Base-by-base conservation (phyloP, 2,797 vertebrate species). In the Aulostomus chinensis region DNA sequence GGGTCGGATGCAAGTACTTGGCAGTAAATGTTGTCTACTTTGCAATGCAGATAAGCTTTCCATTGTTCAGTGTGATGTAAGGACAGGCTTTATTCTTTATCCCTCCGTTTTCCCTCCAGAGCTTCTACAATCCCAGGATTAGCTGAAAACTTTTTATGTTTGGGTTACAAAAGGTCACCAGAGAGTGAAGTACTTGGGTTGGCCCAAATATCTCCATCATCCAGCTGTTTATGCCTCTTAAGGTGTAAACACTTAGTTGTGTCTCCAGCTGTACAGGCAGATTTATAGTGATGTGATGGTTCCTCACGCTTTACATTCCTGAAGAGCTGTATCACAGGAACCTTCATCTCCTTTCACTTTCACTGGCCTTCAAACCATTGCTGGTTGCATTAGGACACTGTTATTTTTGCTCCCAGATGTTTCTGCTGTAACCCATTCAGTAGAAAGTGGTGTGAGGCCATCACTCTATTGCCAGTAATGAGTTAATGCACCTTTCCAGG, bases 321-420 rank as follows among this genome's bases (percentile, higher is more conserved):
- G 2, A 58, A 56, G 20, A 35, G 29, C 33, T 41, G 26, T 45
- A 36, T 61, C 46, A 30, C 30, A 4, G 17, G 2, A 4, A 34
- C 42, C 15, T 39, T 31, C 26, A 16, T 11, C 7, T 13, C 33
- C 18, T 41, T 14, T 18, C 40, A 45, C 18, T 34, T 32, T 63
- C 9, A n/a, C 28, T 10, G 28, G 9, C 43, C 11, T 30, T 21
- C 34, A 40, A 57, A 25, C 34, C 5, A 4, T 60, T 52, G 14
- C 17, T 47, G 54, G 37, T 39, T 41, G 9, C 7, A 6, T 12
- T 16, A 40, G 25, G 22, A 21, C 29, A 9, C 38, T 25, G 11
- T 39, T 47, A 47, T 60, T 53, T n/a, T 14, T 3, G 1, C 12
- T 30, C 4, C 2, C 66, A 69, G 65, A 74, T 69, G 55, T 51